Base-by-base conservation (phyloP, 2,888 invertebrate genomes). In the Brachyptera putata region DNA sequence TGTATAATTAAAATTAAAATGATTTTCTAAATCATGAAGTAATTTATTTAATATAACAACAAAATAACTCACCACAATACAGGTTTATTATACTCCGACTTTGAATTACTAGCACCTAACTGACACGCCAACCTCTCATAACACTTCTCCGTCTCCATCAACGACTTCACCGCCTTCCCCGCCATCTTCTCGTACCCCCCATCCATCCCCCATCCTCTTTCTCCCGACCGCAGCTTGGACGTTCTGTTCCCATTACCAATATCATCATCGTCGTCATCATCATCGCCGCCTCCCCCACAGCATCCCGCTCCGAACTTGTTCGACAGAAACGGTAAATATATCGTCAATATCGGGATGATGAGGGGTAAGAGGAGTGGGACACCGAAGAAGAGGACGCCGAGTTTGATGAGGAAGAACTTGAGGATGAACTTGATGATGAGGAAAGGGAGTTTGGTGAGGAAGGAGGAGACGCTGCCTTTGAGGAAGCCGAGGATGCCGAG, bases 151-250 rank as follows among this genome's bases (percentile, higher is more conserved):
- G 63, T 53, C 14, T 60, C 62, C 30, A 63, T 21, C 30, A 58
- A 30, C 80, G 63, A 73, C 73, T 37, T 81, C 81, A 58, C 80
- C 81, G 22, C 80, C 80, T 55, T 80, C 81, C 58, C 80, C 80
- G 59, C 81, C 80, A 16, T 76, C 5, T 30, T 5, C 11, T 30
- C 30, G 30, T 30, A 30, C 11, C 30, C 30, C n/a, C n/a, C n/a
- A n/a, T n/a, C n/a, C n/a, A n/a, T n/a, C n/a, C n/a, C n/a, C n/a
- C n/a, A n/a, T 39, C 14, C 9, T 11, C 9, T 39, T 39, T 39
- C 39, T 5, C 69, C 80, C 39, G 14, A 7, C 39, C 9, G 7
- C 9, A 14, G 9, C 39, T n/a, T 3, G n/a, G 7, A 9, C 4
- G 14, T 39, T 7, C 30, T 11, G n/a, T n/a, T 14, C 39, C 39